A percentile compares a stretch with the other conserved stretches of the same genome.
phyloP scores from a whole-genome alignment of 2,113 vertebrate species.

The Erythrocercus mccallii region DNA sequence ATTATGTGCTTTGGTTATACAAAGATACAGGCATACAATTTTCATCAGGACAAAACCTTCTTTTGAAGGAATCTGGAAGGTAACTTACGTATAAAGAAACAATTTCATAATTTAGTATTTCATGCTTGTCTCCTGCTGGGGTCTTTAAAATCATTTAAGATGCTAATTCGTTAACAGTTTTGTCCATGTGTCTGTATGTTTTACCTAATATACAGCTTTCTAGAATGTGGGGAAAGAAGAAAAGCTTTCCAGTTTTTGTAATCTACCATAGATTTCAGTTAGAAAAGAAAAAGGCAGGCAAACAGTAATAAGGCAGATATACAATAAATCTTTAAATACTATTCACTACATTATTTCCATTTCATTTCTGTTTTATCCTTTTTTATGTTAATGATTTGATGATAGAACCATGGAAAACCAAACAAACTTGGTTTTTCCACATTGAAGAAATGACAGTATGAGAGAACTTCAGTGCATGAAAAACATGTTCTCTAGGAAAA shows the following conservation, averaged over 20 bases:
- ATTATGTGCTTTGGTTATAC: background rate
- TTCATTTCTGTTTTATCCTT: background rate
- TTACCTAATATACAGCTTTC: background rate
- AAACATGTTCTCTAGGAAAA: background rate
- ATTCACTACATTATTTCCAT: background rate
- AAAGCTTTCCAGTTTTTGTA: background rate
- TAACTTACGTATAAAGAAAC: background rate
- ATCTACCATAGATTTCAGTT: background rate
- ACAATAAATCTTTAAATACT: background rate
- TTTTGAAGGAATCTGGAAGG: background rate
- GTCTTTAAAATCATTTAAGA: slow-evolving; percentile 3
- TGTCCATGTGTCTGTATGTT: background rate
- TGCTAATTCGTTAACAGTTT: background rate
- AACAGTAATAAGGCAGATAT: background rate
- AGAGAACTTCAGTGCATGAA: background rate
- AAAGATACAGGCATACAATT: background rate
- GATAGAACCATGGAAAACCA: background rate
- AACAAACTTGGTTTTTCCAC: background rate
- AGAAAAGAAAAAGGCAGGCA: background rate
- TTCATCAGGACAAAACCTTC: background rate
- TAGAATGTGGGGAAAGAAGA: background rate
- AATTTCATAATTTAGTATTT: background rate
- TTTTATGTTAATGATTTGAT: background rate
- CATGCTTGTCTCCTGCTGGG: background rate
- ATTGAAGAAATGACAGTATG: background rate